These are phyloP conservation scores for Macrotus californicus DNA, from an alignment of 2,113 vertebrate species.

Conservation along the genomic window DNA sequence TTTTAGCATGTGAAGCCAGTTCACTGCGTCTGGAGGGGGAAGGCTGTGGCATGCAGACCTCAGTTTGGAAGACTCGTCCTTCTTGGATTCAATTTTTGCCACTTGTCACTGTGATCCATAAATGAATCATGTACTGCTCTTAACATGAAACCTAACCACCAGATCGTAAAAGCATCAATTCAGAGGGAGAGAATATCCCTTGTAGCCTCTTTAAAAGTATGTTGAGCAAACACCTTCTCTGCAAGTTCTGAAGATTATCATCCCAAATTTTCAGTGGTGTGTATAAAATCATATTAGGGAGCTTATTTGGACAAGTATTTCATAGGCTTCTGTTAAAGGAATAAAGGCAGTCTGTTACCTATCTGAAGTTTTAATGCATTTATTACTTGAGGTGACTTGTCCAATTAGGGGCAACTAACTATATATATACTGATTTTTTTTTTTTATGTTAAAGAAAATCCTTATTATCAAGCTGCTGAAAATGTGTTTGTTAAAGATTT, in stretches of 20 bases:
- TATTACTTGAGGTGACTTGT: neutral
- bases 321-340: neutral
- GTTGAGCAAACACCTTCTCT: neutral
- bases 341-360: neutral
- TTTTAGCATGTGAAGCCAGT: neutral
- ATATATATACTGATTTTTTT: neutral
- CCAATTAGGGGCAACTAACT: neutral
- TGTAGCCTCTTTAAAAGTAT: neutral
- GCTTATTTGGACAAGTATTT: neutral
- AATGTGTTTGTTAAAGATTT: neutral
- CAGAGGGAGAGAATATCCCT: neutral
- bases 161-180: neutral
- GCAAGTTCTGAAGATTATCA: neutral
- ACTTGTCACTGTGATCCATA: neutral
- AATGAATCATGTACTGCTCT: neutral
- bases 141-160: neutral
- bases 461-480: neutral
- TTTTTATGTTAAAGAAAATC: neutral
- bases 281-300: neutral
- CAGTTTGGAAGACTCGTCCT: neutral
- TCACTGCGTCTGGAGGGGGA: neutral
- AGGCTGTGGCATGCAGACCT: neutral
- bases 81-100: neutral
- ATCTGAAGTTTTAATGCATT: neutral
- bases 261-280: neutral